These are phyloP conservation scores for Hyles euphorbiae DNA, from an alignment of 1,140 invertebrate species.

Conservation along the genomic window DNA sequence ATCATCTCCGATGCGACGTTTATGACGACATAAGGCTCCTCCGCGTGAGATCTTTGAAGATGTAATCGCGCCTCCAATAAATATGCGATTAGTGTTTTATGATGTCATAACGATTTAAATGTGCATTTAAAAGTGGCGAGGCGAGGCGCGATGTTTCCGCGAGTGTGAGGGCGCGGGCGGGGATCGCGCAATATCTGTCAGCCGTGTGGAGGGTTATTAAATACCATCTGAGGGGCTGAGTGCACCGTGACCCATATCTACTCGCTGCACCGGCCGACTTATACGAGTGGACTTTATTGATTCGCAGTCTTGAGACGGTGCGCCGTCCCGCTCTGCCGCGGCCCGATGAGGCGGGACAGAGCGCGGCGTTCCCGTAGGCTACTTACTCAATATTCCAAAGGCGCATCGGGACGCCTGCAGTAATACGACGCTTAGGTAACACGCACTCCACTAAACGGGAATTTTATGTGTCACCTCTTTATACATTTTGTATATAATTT, in stretches of 20 bases:
- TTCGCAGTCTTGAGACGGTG: constrained; percentile 70
- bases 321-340: constrained; percentile 42
- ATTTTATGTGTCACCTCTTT: constrained; percentile 29
- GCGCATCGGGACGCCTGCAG: constrained; percentile 49
- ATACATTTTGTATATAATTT: constrained; percentile 22
- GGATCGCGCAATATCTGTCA: constrained; percentile 57
- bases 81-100: constrained; percentile 3
- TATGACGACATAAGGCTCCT: constrained; percentile 5
- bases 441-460: constrained; percentile 36
- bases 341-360: constrained; percentile 15
- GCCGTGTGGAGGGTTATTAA: constrained; percentile 57
- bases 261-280: constrained; percentile 60
- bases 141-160: constrained; percentile 1
- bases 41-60: constrained; percentile 2
- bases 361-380: constrained; percentile 39
- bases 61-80: constrained; percentile 9
- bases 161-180: constrained; percentile 15
- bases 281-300: constrained; percentile 73
- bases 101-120: neutral
- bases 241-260: constrained; percentile 69
- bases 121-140: constrained; percentile 7
- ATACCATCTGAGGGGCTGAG: constrained; percentile 53
- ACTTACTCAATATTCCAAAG: constrained; percentile 68
- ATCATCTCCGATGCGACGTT: constrained; percentile 29
- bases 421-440: constrained; percentile 50